Base-by-base conservation (phyloP, 2,113 vertebrate species). In the Myodes glareolus region DNA sequence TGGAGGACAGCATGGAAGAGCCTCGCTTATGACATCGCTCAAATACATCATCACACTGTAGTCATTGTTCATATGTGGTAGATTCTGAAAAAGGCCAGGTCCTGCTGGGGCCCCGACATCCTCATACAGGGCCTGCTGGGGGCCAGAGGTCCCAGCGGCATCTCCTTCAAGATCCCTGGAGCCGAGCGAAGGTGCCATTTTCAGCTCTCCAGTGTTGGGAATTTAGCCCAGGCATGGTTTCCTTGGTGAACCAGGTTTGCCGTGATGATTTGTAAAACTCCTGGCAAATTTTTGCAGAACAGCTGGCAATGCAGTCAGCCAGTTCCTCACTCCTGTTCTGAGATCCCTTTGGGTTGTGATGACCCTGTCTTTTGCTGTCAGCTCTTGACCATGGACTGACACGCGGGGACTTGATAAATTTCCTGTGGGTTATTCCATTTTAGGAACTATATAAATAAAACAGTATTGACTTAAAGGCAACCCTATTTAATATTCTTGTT, bases 401-500 rank as follows among this genome's bases (percentile, higher is more conserved):
- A 58, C 11, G 36, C 27, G 87, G 19, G 29, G 27, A 67, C 39
- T 77, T 91, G 87, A 70, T 88, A n/a, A 61, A 58, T 88, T 72
- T 55, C 42, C 11, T 29, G 9, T 80, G 52, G 76, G 42, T 19
- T 82, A 31, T 42, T 92, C 25, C 65, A 16, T 77, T 96, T 95
- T 88, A 89, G 76, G 90, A 13, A 92, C 67, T 92, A 39, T 23
- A 21, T 33, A 29, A 63, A 91, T 91, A 86, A 77, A 91, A 52
- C 27, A 94, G 67, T 45, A 65, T 91, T 36, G 61, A 39, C 12
- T 58, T 72, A 77, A 88, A 72, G n/a, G 3, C 42, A 78, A 85
- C 52, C 80, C 65, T 82, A 70, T 67, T 14, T 73, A 21, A 70
- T 68, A 52, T 33, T n/a, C n/a, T 52, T 70, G 70, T 88, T 45